These are phyloP conservation scores for Saguinus oedipus DNA, from an alignment of 2,797 vertebrate species.

Conservation along the genomic window DNA sequence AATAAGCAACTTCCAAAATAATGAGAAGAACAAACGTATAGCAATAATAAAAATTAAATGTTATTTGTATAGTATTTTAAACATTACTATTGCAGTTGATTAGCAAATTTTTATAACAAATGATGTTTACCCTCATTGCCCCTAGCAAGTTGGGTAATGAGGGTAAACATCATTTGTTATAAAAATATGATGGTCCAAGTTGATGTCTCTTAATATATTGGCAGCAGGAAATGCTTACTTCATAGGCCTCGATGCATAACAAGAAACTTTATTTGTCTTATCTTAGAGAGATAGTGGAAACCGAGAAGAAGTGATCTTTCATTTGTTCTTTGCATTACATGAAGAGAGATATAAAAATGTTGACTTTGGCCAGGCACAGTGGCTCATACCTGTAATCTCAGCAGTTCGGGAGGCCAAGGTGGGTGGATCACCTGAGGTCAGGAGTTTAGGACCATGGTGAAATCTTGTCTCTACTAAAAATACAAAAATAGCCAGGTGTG, in stretches of 20 bases:
- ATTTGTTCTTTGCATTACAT: not conserved
- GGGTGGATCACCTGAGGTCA: not conserved
- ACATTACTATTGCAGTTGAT: not conserved
- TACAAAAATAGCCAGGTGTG: no score
- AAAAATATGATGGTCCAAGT: not conserved
- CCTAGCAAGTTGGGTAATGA: not conserved
- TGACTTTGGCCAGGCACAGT: not conserved
- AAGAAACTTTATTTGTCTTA: not conserved
- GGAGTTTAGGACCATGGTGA: not conserved
- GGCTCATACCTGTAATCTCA: not conserved
- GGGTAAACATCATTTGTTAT: no score
- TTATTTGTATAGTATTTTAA: not conserved
- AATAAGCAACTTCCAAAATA: constrained; percentile 21
- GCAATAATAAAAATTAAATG: constrained; percentile 1
- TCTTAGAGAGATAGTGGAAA: not conserved
- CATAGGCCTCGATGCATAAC: not conserved
- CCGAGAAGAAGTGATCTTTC: not conserved
- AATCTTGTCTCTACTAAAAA: not conserved
- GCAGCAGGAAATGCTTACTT: not conserved
- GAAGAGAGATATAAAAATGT: not conserved
- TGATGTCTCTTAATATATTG: not conserved
- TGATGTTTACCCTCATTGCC: not conserved
- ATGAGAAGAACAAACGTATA: not conserved
- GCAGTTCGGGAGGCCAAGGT: not conserved
- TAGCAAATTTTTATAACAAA: not conserved